These are phyloP conservation scores for Leptobrachium leishanense DNA, from an alignment of 2,113 vertebrate species.

Conservation along the genomic window DNA sequence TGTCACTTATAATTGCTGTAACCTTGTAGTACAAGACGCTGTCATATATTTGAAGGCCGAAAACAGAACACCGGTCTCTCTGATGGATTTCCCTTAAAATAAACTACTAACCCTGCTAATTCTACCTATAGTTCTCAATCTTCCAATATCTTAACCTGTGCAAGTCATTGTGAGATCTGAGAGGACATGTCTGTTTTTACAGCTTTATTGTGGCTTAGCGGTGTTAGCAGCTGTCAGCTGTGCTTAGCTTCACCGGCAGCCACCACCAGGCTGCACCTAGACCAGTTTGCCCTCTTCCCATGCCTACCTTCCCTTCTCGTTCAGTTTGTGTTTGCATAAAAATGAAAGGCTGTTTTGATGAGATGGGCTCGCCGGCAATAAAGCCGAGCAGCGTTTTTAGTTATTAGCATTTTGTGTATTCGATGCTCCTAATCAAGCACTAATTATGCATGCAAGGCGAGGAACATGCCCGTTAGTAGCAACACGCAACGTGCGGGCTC, in stretches of 20 bases:
- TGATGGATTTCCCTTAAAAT: neutral
- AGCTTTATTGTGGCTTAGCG: conserved; percentile 35
- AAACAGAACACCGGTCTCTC: neutral
- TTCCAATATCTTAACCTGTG: neutral
- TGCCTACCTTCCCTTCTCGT: conserved; percentile 51
- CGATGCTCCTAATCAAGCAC: conserved; percentile 52
- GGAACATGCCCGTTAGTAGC: too few species aligned
- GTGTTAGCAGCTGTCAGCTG: neutral
- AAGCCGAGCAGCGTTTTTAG: conserved; percentile 46
- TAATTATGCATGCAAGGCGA: conserved; percentile 38
- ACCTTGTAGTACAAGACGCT: neutral
- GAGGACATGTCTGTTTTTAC: conserved; percentile 45
- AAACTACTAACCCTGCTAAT: neutral
- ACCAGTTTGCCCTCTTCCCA: conserved; percentile 48
- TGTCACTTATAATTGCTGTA: neutral
- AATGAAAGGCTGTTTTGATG: conserved; percentile 55
- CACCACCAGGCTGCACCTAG: conserved; percentile 54
- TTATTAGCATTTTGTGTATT: conserved; percentile 55
- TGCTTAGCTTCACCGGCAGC: conserved; percentile 54
- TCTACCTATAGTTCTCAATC: neutral
- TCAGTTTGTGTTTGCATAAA: conserved; percentile 57
- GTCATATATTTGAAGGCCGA: neutral
- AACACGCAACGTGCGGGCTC: too few species aligned
- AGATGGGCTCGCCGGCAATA: conserved; percentile 53
- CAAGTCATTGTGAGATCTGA: conserved; percentile 25